Evolutionary conservation across 2,797 vertebrate species (phyloP).

Genomic region (Rhinichthys osculus): DNA sequence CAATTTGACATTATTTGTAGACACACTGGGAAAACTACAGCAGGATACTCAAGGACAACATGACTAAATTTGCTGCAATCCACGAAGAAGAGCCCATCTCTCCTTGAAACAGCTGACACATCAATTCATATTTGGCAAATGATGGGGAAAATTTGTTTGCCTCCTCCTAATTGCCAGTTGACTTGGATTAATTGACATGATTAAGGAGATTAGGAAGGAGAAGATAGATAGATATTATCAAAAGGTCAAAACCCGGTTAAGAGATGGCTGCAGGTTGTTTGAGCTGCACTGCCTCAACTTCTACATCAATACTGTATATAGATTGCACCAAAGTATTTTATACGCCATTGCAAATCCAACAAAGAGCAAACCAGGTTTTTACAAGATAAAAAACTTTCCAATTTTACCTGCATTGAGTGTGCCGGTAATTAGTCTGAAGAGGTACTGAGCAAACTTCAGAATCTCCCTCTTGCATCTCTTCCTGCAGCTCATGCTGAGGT

Average conservation of each 20-base stretch:
- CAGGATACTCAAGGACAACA: slow-evolving; percentile 19
- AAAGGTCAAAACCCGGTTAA: slow-evolving; percentile 37
- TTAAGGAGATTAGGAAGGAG: slow-evolving; percentile 44
- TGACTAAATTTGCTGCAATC: slow-evolving; percentile 12
- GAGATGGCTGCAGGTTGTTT: slow-evolving; percentile 22
- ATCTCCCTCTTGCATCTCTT: slow-evolving; percentile 97
- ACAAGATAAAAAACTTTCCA: slow-evolving; percentile 16
- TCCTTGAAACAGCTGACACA: slow-evolving; percentile 11
- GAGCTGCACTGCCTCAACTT: slow-evolving; percentile 15
- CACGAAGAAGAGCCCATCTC: not conserved
- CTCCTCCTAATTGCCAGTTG: slow-evolving; percentile 38
- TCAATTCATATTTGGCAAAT: slow-evolving; percentile 36
- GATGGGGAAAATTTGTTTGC: slow-evolving; percentile 47
- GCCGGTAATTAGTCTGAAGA: slow-evolving; percentile 94
- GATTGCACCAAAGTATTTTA: not conserved
- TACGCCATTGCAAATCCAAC: not conserved
- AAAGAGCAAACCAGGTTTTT: not conserved
- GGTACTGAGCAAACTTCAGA: slow-evolving; percentile 95
- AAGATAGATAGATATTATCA: slow-evolving; percentile 12
- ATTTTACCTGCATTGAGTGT: slow-evolving; percentile 92
- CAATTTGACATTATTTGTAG: slow-evolving; percentile 35
- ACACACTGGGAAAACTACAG: not conserved
- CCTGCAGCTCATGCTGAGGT: slow-evolving; percentile 79
- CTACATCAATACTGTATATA: not conserved
- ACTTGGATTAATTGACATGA: slow-evolving; percentile 50